Evolutionary conservation across 2,797 vertebrate species (phyloP), one percentile per base, ranked within the genome.

Genomic region (Rachycentron canadum): DNA sequence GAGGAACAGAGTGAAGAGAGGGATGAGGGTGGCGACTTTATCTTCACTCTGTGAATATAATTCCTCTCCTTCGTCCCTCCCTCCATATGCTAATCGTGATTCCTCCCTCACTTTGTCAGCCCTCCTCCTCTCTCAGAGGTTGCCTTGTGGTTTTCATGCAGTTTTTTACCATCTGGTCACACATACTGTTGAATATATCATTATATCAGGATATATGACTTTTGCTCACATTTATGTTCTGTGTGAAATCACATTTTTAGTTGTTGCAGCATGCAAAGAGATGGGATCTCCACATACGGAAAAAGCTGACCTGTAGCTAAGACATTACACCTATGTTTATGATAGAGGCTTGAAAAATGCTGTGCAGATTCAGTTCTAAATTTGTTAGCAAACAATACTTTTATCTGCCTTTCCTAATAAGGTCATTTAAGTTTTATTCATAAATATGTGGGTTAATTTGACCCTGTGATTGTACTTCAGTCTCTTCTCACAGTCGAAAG

Each of bases 101-200:
- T 50, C 62, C 40, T 68, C 61, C 65, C 40, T 73, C 73, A 36
- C 43, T 74, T 36, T 21, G 32, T 57, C 23, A 14, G 32, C 49
- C 66, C 43, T 74, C 69, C 68, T 63, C 61, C 19, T 68, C 75
- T 34, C 52, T 64, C 23, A 64, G 43, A 59, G 58, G 62, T 55
- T 74, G 49, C 14, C 26, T 30, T 30, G 25, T 28, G 50, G 43
- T 56, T 55, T 23, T 38, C 34, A 28, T 4, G 45, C 13, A 43
- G 49, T 43, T 52, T 52, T 26, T 2, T 66, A 53, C 82, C 69
- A 84, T 77, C 82, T 80, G 82, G 55, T 73, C 69, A 65, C 43
- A 66, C 73, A 56, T 30, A n/a, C 59, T 60, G 38, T 55, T 72
- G 36, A 45, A 63, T 62, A 62, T 45, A 67, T 58, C 47, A 25